Base-by-base conservation (phyloP, 1,140 invertebrate genomes). In the Drosophila oshimai region DNA sequence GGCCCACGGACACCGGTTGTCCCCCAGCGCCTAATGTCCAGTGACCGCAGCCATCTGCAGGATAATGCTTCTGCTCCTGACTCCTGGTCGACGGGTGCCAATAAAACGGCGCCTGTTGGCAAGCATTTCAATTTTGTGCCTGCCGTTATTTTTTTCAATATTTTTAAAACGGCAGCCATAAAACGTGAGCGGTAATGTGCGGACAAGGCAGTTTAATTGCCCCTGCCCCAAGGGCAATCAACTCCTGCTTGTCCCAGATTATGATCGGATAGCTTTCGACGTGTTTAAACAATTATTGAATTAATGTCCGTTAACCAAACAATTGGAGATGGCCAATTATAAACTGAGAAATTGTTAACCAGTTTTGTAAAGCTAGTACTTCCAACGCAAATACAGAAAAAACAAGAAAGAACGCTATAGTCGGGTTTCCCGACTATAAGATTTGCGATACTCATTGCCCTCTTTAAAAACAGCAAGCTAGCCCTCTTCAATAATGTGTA, bases 11-110 rank as follows among this genome's bases (percentile, higher is more conserved):
- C 51, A 68, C 54, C 79, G 53, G 74, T 57, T 78, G 74, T 62
- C 60, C 44, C 69, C 42, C 49, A n/a, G 22, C 54, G 42, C 68
- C 76, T 87, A 86, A 86, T 87, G 83, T 81, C 72, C 80, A 71
- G 50, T 44, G 57, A 47, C 67, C 44, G 33, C 71, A 60, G 28
- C 34, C 65, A 75, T 46, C 58, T 71, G 64, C 51, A 58, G 65
- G 50, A 70, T 46, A 67, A 67, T 46, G 64, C 49, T 57, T 26
- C 53, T 6, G 57, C 44, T 39, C 26, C 18, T 37, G 7, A 33
- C 49, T 57, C 6, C 13, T 20, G 41, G 41, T 26, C 41, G 54
- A 41, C 49, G 78, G 75, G 61, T 84, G 71, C 71, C 79, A 79
- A 84, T 84, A 84, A 84, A 79, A 60, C 71, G 29, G 53, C 45